phyloP scores from a whole-genome alignment of 2,888 invertebrate genomes.

The Xylocampa areola region DNA sequence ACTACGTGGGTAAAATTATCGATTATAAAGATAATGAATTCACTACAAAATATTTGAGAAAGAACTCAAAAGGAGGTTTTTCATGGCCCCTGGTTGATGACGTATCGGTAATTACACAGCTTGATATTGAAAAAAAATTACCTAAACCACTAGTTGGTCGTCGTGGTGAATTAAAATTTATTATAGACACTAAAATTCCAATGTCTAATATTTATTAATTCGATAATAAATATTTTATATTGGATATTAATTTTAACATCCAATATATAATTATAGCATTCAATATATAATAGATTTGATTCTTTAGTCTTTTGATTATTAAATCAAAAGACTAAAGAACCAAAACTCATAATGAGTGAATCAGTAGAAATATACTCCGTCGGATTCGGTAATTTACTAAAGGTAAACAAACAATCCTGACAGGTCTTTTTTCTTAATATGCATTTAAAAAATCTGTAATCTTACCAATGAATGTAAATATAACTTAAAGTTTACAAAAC shows the following conservation, averaged over 20 bases:
- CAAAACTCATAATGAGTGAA: too few species aligned
- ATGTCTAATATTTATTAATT: conserved; percentile 4
- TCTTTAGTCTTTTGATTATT: too few species aligned
- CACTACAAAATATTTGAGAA: conserved; percentile 5
- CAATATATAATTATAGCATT: too few species aligned
- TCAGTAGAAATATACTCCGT: too few species aligned
- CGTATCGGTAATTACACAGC: neutral
- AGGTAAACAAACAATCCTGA: too few species aligned
- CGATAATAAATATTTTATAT: neutral
- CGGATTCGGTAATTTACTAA: too few species aligned
- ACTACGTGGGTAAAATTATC: conserved; percentile 7
- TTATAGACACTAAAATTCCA: conserved; percentile 2
- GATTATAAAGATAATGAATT: conserved; percentile 8
- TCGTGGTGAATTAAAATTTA: conserved; percentile 8
- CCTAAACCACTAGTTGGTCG: neutral
- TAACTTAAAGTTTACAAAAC: too few species aligned
- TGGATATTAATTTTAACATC: neutral
- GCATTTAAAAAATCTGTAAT: too few species aligned
- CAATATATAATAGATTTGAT: too few species aligned
- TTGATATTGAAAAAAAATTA: conserved; percentile 6
- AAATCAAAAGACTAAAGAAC: too few species aligned
- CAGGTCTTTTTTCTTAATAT: too few species aligned
- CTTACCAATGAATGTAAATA: too few species aligned
- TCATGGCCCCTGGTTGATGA: conserved; percentile 1
- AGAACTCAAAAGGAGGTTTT: conserved; percentile 1